Percentiles rank a stretch among this genome's conserved stretches.
These are phyloP conservation scores for Thamnophis elegans DNA, from an alignment of 2,797 vertebrate species.

Conservation along the genomic window DNA sequence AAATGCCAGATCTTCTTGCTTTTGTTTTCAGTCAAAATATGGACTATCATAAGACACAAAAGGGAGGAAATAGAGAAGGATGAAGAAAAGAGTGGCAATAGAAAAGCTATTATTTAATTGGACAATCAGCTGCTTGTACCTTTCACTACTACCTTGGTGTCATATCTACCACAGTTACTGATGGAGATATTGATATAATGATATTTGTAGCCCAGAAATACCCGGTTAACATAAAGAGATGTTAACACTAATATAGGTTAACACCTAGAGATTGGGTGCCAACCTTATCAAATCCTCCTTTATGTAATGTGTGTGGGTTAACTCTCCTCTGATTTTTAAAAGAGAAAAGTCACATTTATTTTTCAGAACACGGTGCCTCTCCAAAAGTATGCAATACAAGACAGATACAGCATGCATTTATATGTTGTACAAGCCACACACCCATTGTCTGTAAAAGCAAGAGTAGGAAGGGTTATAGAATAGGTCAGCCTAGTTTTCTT, in stretches of 20 bases:
- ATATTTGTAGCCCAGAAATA: not conserved
- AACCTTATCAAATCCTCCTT: not conserved
- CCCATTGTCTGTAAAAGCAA: not conserved
- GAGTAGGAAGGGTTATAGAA: not conserved
- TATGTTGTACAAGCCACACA: not conserved
- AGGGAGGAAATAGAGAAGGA: not conserved
- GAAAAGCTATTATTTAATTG: not conserved
- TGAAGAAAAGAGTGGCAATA: not conserved
- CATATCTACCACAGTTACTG: not conserved
- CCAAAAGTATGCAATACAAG: not conserved
- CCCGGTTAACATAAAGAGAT: not conserved
- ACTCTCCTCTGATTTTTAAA: not conserved
- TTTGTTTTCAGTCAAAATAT: conserved; percentile 45
- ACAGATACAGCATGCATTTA: not conserved
- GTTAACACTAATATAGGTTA: not conserved
- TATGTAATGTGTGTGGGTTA: not conserved
- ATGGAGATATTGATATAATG: not conserved
- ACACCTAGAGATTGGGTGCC: not conserved
- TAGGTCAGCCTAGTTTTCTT: not conserved
- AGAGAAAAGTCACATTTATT: not conserved
- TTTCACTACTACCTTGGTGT: not conserved
- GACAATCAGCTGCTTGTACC: not conserved
- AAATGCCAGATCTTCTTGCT: conserved; percentile 47
- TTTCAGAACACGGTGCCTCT: not conserved
- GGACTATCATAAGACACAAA: conserved; percentile 20